phyloP scores from a whole-genome alignment of 2,113 vertebrate genomes.

The Nanorana parkeri region DNA sequence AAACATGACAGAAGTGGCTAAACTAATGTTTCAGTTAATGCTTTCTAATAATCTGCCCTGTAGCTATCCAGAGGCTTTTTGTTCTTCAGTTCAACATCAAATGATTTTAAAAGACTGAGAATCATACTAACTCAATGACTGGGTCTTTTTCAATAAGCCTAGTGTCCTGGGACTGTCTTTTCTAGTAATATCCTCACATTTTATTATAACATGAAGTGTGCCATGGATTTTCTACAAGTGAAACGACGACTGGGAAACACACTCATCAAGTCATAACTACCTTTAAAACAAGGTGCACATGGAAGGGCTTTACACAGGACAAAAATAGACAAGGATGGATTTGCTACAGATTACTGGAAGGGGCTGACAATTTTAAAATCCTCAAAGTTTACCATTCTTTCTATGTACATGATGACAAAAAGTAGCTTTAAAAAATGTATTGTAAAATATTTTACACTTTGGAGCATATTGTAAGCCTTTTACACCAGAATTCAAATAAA shows the following conservation, averaged over 20 bases:
- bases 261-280: no score
- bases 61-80: conserved; percentile 17
- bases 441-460: background rate
- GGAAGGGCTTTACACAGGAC: no score
- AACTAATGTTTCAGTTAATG: conserved; percentile 29
- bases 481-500: no score
- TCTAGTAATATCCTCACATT: background rate
- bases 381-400: background rate
- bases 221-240: conserved; percentile 8
- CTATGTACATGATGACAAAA: background rate
- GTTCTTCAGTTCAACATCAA: conserved; percentile 12
- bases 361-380: background rate
- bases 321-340: no score
- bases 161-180: background rate
- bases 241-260: no score
- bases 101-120: conserved; percentile 18
- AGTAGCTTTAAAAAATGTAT: background rate
- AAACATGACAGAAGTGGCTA: conserved; percentile 24
- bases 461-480: no score
- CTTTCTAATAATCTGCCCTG: conserved; percentile 29
- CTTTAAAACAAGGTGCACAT: no score
- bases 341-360: conserved; percentile 6
- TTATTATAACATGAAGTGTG: background rate
- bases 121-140: background rate
- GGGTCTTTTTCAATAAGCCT: background rate